Conservation (phyloP, 2,888 invertebrate species). For the Sussaba pulchella region DNA sequence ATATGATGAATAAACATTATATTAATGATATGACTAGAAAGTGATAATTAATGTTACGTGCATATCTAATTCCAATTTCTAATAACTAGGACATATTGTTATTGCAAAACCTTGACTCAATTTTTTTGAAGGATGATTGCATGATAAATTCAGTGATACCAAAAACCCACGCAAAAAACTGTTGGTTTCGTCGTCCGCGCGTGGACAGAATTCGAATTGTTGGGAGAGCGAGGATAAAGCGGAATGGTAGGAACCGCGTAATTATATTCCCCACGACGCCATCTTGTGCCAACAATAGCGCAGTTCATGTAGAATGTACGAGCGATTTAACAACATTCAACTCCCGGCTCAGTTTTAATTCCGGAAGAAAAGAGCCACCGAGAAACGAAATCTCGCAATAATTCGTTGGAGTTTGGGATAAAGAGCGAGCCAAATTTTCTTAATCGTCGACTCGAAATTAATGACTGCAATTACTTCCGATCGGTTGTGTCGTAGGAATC, state of each 20-base stretch:
- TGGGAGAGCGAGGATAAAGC: background rate
- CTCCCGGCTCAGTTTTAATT: background rate
- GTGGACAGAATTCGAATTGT: background rate
- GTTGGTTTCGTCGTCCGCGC: background rate
- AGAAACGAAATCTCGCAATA: conserved; percentile 1
- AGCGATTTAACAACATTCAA: background rate
- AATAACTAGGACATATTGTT: too few species aligned
- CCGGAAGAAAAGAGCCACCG: background rate
- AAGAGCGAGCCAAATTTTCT: background rate
- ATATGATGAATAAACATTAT: too few species aligned
- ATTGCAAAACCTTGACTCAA: too few species aligned
- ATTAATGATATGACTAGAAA: too few species aligned
- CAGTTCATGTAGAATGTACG: background rate
- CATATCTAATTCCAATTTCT: too few species aligned
- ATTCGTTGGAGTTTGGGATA: background rate
- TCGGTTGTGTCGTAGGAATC: too few species aligned
- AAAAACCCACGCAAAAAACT: background rate
- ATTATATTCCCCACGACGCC: conserved; percentile 12
- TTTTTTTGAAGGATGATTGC: too few species aligned
- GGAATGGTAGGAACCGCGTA: background rate
- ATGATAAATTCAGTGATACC: background rate
- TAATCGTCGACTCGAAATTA: conserved; percentile 1
- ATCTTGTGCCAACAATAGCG: conserved; percentile 8
- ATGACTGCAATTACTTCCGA: too few species aligned
- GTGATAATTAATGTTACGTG: too few species aligned